These are phyloP conservation scores for Pogonognathellus flavescens DNA, from an alignment of 1,140 invertebrate genomes.

Conservation along the genomic window DNA sequence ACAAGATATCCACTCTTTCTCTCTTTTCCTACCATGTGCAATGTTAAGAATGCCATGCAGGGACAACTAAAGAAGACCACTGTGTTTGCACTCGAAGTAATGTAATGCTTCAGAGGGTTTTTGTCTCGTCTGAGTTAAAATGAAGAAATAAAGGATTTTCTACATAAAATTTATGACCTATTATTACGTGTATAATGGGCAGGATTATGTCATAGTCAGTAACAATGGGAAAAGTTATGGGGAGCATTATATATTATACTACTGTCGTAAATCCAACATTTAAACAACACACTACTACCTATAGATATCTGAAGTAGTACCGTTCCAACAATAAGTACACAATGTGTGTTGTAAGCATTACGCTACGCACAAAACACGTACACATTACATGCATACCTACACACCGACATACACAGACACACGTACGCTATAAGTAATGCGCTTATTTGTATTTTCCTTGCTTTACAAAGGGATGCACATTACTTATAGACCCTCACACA, in stretches of 20 bases:
- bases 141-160: constrained; percentile 50
- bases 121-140: constrained; percentile 39
- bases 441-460: no score
- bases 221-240: constrained; percentile 42
- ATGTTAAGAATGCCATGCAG: background rate
- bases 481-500: no score
- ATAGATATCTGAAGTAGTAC: background rate
- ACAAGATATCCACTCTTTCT: background rate
- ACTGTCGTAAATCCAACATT: constrained; percentile 35
- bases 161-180: constrained; percentile 47
- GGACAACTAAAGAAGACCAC: background rate
- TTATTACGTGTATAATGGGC: constrained; percentile 46
- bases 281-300: constrained; percentile 10
- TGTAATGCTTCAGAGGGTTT: constrained; percentile 49
- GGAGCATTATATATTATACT: constrained; percentile 38
- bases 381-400: background rate
- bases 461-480: no score
- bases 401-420: background rate
- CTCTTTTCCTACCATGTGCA: no score
- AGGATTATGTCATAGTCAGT: constrained; percentile 45
- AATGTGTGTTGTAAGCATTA: background rate
- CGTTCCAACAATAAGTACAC: background rate
- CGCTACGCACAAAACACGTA: background rate
- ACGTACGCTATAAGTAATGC: background rate
- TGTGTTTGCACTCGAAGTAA: constrained; percentile 24